Base-by-base conservation (phyloP, 2,888 invertebrate genomes). In the Phanerotoma sp. region DNA sequence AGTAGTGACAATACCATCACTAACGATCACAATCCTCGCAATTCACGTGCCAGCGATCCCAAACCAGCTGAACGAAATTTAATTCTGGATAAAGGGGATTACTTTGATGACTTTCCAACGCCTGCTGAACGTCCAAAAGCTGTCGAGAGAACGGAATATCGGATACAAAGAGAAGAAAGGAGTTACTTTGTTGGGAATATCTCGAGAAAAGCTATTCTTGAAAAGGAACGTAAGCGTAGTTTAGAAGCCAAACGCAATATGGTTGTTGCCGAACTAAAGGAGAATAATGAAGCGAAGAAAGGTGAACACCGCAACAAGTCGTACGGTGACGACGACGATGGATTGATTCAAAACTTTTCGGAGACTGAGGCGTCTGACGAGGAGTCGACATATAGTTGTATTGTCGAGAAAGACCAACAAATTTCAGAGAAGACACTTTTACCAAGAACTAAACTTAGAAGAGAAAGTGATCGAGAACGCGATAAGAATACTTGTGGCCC, bases 361-460 rank as follows among this genome's bases (percentile, higher is more conserved):
- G 77, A 77, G 53, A 75, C 74, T 3, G 75, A 77, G 49, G 74
- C 74, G 0, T 77, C 77, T 10, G 77, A 79, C 42, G 77, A 78
- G 33, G 78, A 78, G 28, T 80, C 80, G 10, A 76, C 78, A 5
- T 80, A 81, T 58, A 80, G 79, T 15, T 91, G 91, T 71, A 91
- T 92, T 63, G 88, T 93, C 48, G 89, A 92, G 21, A 89, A 91
- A 65, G 91, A 92, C 77, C 89, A 89, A 44, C 66, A 67, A 4
- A 69, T 74, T 10, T 58, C 69, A 1, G 74, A 76, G 54, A 76
- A 76, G 51, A 77, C 72, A 7, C 79, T 88, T 52, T 77, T 89
- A 41, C 89, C 89, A 1, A 81, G 89, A 54, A 89, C 89, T 2
- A 88, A 88, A 71, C 76, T 88, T 42, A 77, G 86, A 47, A 85